A percentile compares a stretch with the other conserved stretches of the same genome.
These are phyloP conservation scores for Lineus longissimus DNA, from an alignment of 1,140 invertebrate species.

Conservation along the genomic window DNA sequence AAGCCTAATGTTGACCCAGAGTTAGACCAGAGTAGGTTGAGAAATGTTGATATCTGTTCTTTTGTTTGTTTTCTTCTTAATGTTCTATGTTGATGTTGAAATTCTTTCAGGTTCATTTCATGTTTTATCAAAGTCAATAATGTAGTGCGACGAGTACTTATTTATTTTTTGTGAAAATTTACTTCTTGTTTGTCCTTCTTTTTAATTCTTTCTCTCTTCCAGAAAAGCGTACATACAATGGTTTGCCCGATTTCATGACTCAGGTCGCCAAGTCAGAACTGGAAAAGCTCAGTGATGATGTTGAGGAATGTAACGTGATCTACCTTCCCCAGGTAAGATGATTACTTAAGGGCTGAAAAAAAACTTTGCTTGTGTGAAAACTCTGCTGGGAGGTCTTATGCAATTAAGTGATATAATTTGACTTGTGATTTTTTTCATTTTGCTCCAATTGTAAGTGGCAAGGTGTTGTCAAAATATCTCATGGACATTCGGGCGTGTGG, in stretches of 20 bases:
- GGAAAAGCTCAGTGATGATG: conserved; percentile 61
- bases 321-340: conserved; percentile 65
- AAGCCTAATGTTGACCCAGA: conserved; percentile 65
- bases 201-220: conserved; percentile 9
- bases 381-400: background rate
- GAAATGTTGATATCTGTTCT: conserved; percentile 13
- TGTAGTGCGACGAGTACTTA: too few species aligned
- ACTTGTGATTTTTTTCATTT: background rate
- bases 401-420: background rate
- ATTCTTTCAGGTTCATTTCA: background rate
- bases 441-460: background rate
- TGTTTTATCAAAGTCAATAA: background rate
- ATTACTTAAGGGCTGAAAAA: background rate
- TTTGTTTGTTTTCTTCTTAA: conserved; percentile 10
- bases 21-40: conserved; percentile 62
- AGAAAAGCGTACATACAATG: conserved; percentile 53
- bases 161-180: too few species aligned
- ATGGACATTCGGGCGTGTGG: too few species aligned
- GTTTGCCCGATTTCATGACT: conserved; percentile 57
- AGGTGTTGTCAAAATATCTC: background rate
- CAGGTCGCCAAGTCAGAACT: conserved; percentile 68
- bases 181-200: too few species aligned
- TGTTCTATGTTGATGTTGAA: background rate
- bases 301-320: conserved; percentile 69
- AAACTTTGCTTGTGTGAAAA: background rate